Evolutionary conservation across 2,113 vertebrate species (phyloP), one percentile per base, ranked within the genome.

Genomic region (Lycaon pictus): DNA sequence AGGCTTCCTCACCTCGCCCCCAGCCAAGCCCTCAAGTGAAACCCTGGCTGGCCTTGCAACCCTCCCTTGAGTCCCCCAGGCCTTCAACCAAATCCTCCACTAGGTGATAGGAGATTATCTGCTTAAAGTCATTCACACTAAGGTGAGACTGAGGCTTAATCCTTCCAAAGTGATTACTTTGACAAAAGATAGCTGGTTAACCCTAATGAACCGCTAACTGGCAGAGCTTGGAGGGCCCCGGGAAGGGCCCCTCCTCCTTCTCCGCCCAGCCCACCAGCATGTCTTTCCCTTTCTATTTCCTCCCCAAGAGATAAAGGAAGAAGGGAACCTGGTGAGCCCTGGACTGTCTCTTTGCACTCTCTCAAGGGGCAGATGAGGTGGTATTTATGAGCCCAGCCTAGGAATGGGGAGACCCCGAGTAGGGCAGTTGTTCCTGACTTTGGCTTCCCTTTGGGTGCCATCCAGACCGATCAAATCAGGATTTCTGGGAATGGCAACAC

Each of bases 91-190:
- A 96, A 97, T 88, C 89, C 82, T 81, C 81, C 56, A 11, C 60
- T 58, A 95, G 86, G 92, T 87, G 88, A 93, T 72, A 76, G 82
- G 91, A 88, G 97, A 96, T 96, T 93, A 97, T 96, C 95, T 95
- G 91, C 95, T 95, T 97, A 93, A 94, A 96, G 93, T 91, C 77
- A 89, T 97, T 97, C 87, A 60, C 96, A 97, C 65, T 35, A 25
- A 76, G 67, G 86, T 2, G 74, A 86, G 93, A 96, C 94, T 93
- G 92, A 95, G 79, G 95, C 88, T 92, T 96, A 96, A 96, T 93
- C 83, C 79, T 90, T 51, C 35, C 37, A 23, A 77, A 95, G 65
- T 48, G 43, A 96, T 96, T 96, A 86, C 79, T 93, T 96, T 86
- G 51, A 95, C 95, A 93, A 93, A 96, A 74, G 86, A 79, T 19